Base-by-base conservation (phyloP, 2,113 vertebrate species). In the Hirundichthys speculiger region DNA sequence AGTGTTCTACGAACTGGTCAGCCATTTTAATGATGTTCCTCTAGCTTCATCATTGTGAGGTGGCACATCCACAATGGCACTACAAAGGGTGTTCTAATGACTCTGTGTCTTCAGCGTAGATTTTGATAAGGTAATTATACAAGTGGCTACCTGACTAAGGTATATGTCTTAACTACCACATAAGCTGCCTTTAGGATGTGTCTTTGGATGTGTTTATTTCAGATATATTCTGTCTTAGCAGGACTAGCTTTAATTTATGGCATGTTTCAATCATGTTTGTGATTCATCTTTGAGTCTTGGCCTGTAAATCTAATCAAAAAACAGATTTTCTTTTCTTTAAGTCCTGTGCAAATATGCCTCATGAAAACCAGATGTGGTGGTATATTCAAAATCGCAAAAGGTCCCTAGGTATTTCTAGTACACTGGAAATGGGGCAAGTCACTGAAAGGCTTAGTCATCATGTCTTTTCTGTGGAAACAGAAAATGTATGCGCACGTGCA, bases 1-100 rank as follows among this genome's bases (percentile, higher is more conserved):
- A 85, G 82, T 84, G 85, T 90, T 90, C 79, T 81, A 63, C 65
- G 72, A 84, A 86, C 83, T 74, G 76, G 70, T 81, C 87, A 77
- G 78, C 80, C 81, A 77, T 86, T 91, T 86, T 89, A 87, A 90
- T 78, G 81, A 86, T 77, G 80, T 60, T 87, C 67, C 73, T 75
- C 63, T 62, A 52, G 87, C 66, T 50, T 74, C 55, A 60, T 86
- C 86, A 85, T 72, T 61, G 79, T 85, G 89, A 87, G 74, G 73
- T 82, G 75, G 73, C 59, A 55, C 55, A 69, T 69, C 57, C 64
- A 45, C 76, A 51, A 72, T 69, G 67, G 61, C 75, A 64, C 70
- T 61, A 61, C 64, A 62, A 70, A 66, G 70, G 24, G 53, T 14
- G 6, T 42, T 70, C 59, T 69, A 65, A 55, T 55, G 63, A 64